Evolutionary conservation across 2,888 invertebrate genomes (phyloP), one percentile per base, ranked within the genome.

Genomic region (Agrotis exclamationis): DNA sequence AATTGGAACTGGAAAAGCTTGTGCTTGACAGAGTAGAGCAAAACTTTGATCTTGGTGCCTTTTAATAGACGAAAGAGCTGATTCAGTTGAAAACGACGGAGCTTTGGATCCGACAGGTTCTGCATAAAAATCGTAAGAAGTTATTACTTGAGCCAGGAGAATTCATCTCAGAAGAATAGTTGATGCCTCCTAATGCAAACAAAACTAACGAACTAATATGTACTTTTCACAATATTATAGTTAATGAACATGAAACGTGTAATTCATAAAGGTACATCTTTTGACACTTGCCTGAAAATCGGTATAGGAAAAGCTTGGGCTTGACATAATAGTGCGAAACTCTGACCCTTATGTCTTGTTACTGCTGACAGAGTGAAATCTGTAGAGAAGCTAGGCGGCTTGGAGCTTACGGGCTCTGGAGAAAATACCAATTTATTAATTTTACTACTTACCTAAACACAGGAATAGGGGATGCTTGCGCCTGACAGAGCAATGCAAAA

Each of bases 271-370:
- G 20, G 5, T 76, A 47, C 9, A 57, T 47, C 18, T 51, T 63
- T 64, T 39, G 63, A 85, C 81, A 95, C 96, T 96, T 97, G 97
- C 97, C 97, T 97, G 97, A 97, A 97, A 89, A 96, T 93, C 79
- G 97, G 97, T 89, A 97, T 96, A 80, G 98, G 97, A 91, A 97
- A 97, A 85, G 97, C 97, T 93, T 98, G 98, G 62, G 97, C 97
- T 92, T 97, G 97, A 91, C 98, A 98, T 86, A 97, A 96, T 89
- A 98, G 93, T 84, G 96, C 97, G 89, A 97, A 97, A 89, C 95
- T 96, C 89, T 96, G 96, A 82, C 95, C 94, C 85, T 92, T 93
- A 86, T 94, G 90, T 90, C 97, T 96, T 83, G 96, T 96, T 88
- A 97, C 97, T 86, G 97, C 97, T 77, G 96, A 96, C 84, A 96